Evolutionary conservation across 2,888 invertebrate genomes (phyloP), one percentile per base, ranked within the genome.

Genomic region (Sarcophaga rosellei): DNA sequence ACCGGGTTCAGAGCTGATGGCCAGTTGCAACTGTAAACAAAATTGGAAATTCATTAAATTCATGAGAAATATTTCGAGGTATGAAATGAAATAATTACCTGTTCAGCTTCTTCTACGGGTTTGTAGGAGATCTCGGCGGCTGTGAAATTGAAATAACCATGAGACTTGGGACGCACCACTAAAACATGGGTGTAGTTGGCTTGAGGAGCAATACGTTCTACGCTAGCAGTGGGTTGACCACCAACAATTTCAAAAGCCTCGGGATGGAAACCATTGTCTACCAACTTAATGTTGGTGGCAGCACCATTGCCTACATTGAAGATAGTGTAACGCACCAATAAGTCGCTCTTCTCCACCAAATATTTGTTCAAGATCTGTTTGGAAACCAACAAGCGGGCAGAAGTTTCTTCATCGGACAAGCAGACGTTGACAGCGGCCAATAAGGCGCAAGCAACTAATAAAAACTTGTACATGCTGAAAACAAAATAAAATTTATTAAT

Each of bases 351-450:
- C 94, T 99, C 99, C 1, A 99, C 99, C 87, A 99, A 94, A 92
- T 98, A 99, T 94, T 97, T 98, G 93, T 99, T 99, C 85, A 99
- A 95, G 90, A 99, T 96, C 94, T 98, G 97, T 94, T 99, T 99
- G 12, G 98, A 97, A 35, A 98, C 96, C 87, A 99, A 94, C 72
- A 99, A 94, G 90, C 96, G 95, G 23, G 99, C 98, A 77, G 95
- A 95, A 69, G 95, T 94, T 65, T 96, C 96, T 90, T 97, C 97
- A 65, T 92, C 91, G 3, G 92, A 91, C 5, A 91, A 88, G 73
- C 92, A 90, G 45, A 91, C 89, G 85, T 89, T 91, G 53, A 90
- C 86, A 23, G 90, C 87, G 25, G 91, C 92, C 88, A 92, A 87
- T 10, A 92, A 83, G 62, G 90, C 89, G 65, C 89, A 90, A 68